These are phyloP conservation scores for Helicoverpa zea DNA, from an alignment of 1,140 invertebrate genomes.

Conservation along the genomic window DNA sequence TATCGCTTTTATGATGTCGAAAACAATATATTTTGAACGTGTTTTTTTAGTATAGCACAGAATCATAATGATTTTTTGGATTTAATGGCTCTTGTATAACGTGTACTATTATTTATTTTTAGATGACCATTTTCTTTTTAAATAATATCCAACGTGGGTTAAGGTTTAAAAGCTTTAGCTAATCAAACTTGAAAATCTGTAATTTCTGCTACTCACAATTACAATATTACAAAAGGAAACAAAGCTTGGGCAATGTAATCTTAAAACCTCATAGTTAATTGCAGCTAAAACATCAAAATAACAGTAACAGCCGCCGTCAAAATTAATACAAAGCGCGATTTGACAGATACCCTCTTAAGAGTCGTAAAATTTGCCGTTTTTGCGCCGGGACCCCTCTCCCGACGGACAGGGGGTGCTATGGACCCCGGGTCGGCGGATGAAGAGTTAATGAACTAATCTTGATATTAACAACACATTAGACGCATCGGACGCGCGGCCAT, in stretches of 20 bases:
- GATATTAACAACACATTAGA: slow-evolving; percentile 73
- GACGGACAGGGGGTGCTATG: slow-evolving; percentile 19
- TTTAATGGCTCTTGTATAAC: slow-evolving; percentile 16
- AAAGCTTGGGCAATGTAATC: slow-evolving; percentile 35
- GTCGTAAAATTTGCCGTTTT: slow-evolving; percentile 64
- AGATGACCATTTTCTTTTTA: background rate
- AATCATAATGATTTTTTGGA: background rate
- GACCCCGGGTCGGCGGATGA: slow-evolving; percentile 59
- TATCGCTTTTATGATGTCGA: slow-evolving; percentile 36
- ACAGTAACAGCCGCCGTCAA: slow-evolving; percentile 50
- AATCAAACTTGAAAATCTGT: background rate
- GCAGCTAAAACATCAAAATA: slow-evolving; percentile 58
- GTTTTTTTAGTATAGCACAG: background rate
- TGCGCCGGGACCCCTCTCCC: slow-evolving; percentile 39
- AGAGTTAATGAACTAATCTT: slow-evolving; percentile 72
- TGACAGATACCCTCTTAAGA: slow-evolving; percentile 59
- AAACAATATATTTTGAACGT: slow-evolving; percentile 30
- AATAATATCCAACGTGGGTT: background rate
- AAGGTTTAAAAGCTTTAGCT: background rate
- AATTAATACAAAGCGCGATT: slow-evolving; percentile 63
- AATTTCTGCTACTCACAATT: slow-evolving; percentile 12
- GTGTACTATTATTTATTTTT: background rate
- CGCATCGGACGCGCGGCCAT: slow-evolving; percentile 57
- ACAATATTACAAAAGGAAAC: slow-evolving; percentile 39
- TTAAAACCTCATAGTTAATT: slow-evolving; percentile 51